Percentiles rank a stretch among this genome's conserved stretches.
These are phyloP conservation scores for Ginglymostoma cirratum DNA, from an alignment of 2,113 vertebrate genomes.

Conservation along the genomic window DNA sequence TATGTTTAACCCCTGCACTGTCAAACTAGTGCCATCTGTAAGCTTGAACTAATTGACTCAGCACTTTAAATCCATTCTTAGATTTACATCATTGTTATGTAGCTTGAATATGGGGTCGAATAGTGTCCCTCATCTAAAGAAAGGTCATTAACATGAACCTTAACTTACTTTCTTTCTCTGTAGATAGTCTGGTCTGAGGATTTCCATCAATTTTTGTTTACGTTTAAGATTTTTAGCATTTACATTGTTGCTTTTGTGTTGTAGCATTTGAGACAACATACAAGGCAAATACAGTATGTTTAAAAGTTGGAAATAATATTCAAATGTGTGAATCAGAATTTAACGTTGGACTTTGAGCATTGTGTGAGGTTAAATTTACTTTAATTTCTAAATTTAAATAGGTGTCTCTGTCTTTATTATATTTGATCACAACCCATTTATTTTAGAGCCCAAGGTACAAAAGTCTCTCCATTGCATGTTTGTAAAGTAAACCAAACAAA, in stretches of 20 bases:
- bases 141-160: neutral
- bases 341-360: neutral
- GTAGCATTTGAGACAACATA: neutral
- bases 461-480: neutral
- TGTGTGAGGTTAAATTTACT: neutral
- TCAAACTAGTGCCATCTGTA: neutral
- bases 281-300: neutral
- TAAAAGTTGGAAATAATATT: neutral
- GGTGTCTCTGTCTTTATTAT: neutral
- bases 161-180: neutral
- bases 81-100: neutral
- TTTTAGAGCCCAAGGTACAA: neutral
- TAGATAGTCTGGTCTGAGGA: neutral
- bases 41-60: neutral
- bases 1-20: neutral
- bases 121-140: neutral
- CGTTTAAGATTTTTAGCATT: neutral
- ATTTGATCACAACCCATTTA: neutral
- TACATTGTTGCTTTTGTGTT: neutral
- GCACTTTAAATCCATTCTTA: neutral
- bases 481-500: neutral
- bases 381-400: neutral
- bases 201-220: neutral
- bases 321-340: neutral
- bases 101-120: neutral